phyloP scores from a whole-genome alignment of 1,140 invertebrate genomes.

The Cotesia chilonis region DNA sequence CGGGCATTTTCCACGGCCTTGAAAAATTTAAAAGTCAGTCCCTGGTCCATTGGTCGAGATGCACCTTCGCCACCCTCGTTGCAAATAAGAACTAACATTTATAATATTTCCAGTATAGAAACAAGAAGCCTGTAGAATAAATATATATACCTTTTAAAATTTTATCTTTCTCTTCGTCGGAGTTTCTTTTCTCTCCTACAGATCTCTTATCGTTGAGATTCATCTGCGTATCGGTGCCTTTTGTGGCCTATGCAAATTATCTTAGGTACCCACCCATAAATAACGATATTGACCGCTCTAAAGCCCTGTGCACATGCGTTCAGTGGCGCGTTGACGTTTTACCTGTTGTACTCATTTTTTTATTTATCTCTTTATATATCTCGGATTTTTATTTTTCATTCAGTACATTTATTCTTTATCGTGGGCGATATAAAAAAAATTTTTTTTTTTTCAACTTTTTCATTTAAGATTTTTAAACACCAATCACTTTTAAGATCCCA shows the following conservation, averaged over 20 bases:
- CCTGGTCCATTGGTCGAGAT: too few relatives aligned
- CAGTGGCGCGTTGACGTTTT: slow-evolving; percentile 16
- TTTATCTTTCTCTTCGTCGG: slow-evolving; percentile 9
- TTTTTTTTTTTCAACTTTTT: slow-evolving; percentile 5
- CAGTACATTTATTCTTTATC: background rate
- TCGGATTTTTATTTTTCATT: slow-evolving; percentile 14
- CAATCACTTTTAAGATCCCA: slow-evolving; percentile 11
- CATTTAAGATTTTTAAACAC: background rate
- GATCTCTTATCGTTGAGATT: slow-evolving; percentile 51
- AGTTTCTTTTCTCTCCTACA: slow-evolving; percentile 35
- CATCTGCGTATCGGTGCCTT: slow-evolving; percentile 58
- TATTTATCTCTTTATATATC: slow-evolving; percentile 26
- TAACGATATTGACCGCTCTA: slow-evolving; percentile 55
- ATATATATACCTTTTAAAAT: slow-evolving; percentile 9
- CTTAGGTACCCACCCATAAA: slow-evolving; percentile 52
- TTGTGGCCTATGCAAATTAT: slow-evolving; percentile 60
- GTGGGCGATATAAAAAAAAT: background rate
- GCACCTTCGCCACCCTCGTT: too few relatives aligned
- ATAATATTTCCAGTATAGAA: background rate
- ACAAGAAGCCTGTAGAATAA: background rate
- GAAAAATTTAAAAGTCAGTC: too few relatives aligned
- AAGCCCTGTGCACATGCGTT: slow-evolving; percentile 22
- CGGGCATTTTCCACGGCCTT: too few relatives aligned
- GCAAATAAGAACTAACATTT: too few relatives aligned
- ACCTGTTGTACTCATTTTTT: slow-evolving; percentile 18